These are phyloP conservation scores for Gnathochromis pfefferi DNA, from an alignment of 2,113 vertebrate genomes.

Conservation along the genomic window DNA sequence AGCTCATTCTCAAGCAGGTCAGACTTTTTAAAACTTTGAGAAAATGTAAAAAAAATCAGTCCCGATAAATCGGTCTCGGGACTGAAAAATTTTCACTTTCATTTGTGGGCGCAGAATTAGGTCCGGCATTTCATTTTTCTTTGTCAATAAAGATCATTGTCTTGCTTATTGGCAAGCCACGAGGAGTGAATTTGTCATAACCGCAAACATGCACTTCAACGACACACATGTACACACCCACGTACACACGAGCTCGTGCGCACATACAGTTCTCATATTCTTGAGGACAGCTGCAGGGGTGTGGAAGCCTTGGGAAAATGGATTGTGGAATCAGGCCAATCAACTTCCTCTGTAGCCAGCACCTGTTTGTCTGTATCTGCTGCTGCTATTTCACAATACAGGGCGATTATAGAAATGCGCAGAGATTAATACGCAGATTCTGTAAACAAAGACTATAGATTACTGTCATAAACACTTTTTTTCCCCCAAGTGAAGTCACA, in stretches of 20 bases:
- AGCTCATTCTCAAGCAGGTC: constrained; percentile 37
- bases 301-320: constrained; percentile 67
- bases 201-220: constrained; percentile 27
- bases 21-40: constrained; percentile 16
- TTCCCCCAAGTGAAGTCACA: background rate
- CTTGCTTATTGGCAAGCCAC: constrained; percentile 23
- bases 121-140: background rate
- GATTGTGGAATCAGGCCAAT: constrained; percentile 62
- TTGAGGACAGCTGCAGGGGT: constrained; percentile 66
- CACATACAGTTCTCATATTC: constrained; percentile 58
- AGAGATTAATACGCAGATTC: constrained; percentile 3
- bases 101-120: background rate
- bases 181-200: constrained; percentile 57
- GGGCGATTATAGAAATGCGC: constrained; percentile 11
- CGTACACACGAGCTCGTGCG: background rate
- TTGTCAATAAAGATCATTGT: constrained; percentile 34
- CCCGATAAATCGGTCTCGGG: background rate
- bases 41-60: background rate
- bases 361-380: constrained; percentile 56
- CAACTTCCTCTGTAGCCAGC: constrained; percentile 60
- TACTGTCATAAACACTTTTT: background rate
- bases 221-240: background rate
- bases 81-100: background rate
- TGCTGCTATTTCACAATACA: constrained; percentile 41
- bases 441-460: background rate